A percentile compares a stretch with the other conserved stretches of the same genome.
Conservation (phyloP, 2,888 invertebrate species). For the Macropis europaea region DNA sequence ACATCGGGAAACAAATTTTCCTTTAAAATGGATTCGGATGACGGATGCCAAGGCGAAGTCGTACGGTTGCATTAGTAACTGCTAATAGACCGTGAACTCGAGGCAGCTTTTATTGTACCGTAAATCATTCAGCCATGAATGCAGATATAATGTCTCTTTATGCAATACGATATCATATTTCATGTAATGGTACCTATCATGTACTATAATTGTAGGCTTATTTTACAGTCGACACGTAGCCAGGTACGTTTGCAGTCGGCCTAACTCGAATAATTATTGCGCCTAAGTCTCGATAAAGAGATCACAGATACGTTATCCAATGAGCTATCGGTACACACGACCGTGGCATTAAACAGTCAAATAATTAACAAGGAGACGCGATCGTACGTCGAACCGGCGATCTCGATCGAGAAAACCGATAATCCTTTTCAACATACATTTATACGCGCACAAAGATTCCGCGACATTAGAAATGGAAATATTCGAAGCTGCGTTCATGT, state of each 20-base stretch:
- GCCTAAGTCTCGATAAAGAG: constrained; percentile 50
- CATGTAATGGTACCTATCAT: constrained; percentile 57
- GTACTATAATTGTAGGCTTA: constrained; percentile 57
- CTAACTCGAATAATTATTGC: constrained; percentile 54
- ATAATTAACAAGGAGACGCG: constrained; percentile 20
- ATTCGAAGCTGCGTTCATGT: too few species aligned
- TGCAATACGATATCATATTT: constrained; percentile 64
- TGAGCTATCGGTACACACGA: constrained; percentile 37
- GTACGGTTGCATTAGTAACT: constrained; percentile 49
- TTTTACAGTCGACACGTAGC: constrained; percentile 52
- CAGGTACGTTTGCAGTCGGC: constrained; percentile 31
- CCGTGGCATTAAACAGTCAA: constrained; percentile 18
- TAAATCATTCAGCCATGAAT: constrained; percentile 69
- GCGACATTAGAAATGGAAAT: background rate
- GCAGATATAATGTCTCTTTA: constrained; percentile 68
- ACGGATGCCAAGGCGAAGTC: constrained; percentile 10
- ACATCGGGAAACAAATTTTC: background rate
- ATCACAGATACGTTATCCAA: constrained; percentile 54
- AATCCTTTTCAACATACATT: background rate
- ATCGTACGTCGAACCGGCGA: background rate
- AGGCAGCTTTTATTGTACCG: constrained; percentile 58
- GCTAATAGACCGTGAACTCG: constrained; percentile 59
- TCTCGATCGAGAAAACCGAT: constrained; percentile 1
- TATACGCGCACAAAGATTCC: background rate
- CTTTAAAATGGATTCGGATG: constrained; percentile 19